Percentiles rank a stretch among this genome's conserved stretches.
Evolutionary conservation across 2,113 vertebrate genomes (phyloP).

Genomic region (Trachemys scripta): DNA sequence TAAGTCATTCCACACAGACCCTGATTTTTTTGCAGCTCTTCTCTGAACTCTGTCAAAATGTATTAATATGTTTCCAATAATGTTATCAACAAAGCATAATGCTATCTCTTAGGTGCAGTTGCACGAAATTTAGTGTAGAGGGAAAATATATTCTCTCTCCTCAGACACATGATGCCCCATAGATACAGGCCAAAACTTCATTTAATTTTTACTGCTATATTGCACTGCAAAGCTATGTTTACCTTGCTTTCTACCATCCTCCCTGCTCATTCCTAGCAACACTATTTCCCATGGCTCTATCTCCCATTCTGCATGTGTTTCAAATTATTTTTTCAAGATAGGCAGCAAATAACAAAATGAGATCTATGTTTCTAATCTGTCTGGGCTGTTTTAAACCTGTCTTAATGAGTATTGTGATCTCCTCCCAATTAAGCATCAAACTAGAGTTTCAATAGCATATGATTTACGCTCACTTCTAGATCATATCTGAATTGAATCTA

Average conservation of each 20-base stretch:
- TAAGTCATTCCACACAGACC: background rate
- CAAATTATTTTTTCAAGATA: accelerated
- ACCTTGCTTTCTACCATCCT: background rate
- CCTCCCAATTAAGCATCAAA: background rate
- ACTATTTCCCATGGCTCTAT: background rate
- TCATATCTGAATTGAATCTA: background rate
- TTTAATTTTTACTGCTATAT: background rate
- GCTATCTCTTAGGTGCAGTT: background rate
- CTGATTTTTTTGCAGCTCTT: background rate
- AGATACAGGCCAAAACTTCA: background rate
- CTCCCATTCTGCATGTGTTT: accelerated
- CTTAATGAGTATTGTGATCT: background rate
- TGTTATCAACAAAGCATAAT: background rate
- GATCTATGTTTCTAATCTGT: background rate
- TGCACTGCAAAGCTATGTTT: background rate
- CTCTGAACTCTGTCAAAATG: background rate
- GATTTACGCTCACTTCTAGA: constrained; percentile 11
- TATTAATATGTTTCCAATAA: background rate
- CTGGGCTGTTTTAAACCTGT: background rate
- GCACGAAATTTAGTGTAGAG: background rate
- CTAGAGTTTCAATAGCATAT: background rate
- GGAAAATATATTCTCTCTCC: background rate
- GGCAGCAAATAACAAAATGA: too few species aligned
- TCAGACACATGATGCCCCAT: background rate
- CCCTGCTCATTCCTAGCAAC: background rate